A percentile compares a stretch with the other conserved stretches of the same genome.
phyloP scores from a whole-genome alignment of 2,888 invertebrate genomes.

The Acanthopleura granulata region DNA sequence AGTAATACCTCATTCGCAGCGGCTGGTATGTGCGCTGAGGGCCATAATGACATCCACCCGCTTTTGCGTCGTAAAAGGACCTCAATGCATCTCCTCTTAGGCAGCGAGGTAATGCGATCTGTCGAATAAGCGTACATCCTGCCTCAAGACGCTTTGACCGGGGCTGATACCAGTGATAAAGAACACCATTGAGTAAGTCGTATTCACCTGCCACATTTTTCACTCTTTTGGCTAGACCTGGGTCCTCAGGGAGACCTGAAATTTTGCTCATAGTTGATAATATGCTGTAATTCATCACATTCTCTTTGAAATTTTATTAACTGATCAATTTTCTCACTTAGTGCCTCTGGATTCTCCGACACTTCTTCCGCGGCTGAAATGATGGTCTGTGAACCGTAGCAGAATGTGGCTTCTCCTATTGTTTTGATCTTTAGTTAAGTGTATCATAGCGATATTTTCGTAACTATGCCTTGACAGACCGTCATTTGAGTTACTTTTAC shows the following conservation, averaged over 20 bases:
- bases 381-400: too few species aligned
- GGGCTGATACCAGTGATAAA: conserved; percentile 28
- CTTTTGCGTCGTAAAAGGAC: conserved; percentile 23
- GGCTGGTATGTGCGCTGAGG: conserved; percentile 21
- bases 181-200: conserved; percentile 22
- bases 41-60: conserved; percentile 28
- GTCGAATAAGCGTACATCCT: conserved; percentile 18
- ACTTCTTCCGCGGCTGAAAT: background rate
- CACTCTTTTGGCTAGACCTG: conserved; percentile 17
- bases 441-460: background rate
- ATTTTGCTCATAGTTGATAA: conserved; percentile 9
- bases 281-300: too few species aligned
- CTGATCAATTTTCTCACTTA: background rate
- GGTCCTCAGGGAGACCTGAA: conserved; percentile 13
- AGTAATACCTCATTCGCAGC: conserved; percentile 26
- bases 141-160: background rate
- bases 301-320: background rate
- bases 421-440: background rate
- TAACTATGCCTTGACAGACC: conserved; percentile 19
- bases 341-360: conserved; percentile 3
- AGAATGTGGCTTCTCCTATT: background rate
- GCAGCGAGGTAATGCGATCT: conserved; percentile 20
- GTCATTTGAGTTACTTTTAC: conserved; percentile 23
- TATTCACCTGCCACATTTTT: conserved; percentile 13
- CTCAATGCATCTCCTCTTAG: conserved; percentile 24